Base-by-base conservation (phyloP, 2,888 invertebrate genomes). In the Physocephala rufipes region DNA sequence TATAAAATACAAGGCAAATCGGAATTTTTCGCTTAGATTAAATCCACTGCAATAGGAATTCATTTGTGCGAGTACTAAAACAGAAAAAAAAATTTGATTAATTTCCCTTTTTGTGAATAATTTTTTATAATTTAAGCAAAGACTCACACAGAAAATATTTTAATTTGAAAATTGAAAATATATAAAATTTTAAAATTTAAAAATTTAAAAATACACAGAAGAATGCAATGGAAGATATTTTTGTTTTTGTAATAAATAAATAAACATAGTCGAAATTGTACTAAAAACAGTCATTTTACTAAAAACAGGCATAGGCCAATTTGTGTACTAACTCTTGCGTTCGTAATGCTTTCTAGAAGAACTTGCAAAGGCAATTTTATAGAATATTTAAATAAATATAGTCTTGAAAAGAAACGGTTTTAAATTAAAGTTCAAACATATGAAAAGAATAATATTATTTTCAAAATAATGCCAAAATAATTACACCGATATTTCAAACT, bases 1-100 rank as follows among this genome's bases (percentile, higher is more conserved):
- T 95, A 94, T 87, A 93, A 95, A 82, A 90, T 95, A 89, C 92
- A 93, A 81, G 92, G 93, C 84, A 95, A 95, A 88, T 90, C 91
- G 79, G 95, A 96, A 87, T 95, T 95, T 88, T 95, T 94, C 88
- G 95, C 94, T 87, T 96, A 90, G 72, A 74, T 70, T 68, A 53
- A 63, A 74, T 65, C 51, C 26, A 65, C 19, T n/a, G 28, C n/a
- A 2, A 30, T 2, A 19, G 19, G 15, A 19, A 30, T 28, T 65
- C 21, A 24, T n/a, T 67, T n/a, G 53, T n/a, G 16, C 55, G 24
- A 64, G 24, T 26, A 47, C 51, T 30, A 26, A 51, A 24, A 51
- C 19, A n/a, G 51, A 65, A n/a, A n/a, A n/a, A n/a, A n/a, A n/a
- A 51, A 30, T 1, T n/a, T 12, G 62, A 71, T 30, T 24, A 51